These are phyloP conservation scores for Acleris sparsana DNA, from an alignment of 2,888 invertebrate genomes.

Conservation along the genomic window DNA sequence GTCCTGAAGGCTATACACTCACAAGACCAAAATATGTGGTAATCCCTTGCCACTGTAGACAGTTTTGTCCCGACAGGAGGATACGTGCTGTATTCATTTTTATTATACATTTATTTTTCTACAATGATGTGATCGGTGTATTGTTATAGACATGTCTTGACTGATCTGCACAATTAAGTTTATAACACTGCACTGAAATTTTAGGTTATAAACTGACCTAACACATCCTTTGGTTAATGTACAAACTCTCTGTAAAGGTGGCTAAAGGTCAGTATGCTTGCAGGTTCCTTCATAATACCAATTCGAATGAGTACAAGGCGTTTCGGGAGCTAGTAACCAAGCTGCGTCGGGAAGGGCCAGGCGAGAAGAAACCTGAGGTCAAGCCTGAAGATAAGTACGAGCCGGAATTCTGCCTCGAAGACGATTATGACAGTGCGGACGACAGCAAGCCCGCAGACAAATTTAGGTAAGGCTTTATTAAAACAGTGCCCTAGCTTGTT, in stretches of 20 bases:
- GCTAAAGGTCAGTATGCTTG: conserved; percentile 50
- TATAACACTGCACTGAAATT: conserved; percentile 30
- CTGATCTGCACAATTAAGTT: background rate
- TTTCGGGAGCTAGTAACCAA: conserved; percentile 70
- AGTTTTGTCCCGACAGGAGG: conserved; percentile 62
- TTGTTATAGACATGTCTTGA: conserved; percentile 16
- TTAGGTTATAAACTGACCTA: conserved; percentile 31
- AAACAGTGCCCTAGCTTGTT: too few species aligned
- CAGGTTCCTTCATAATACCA: conserved; percentile 79
- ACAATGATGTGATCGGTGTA: conserved; percentile 41
- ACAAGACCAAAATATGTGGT: conserved; percentile 82
- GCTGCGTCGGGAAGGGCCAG: conserved; percentile 53
- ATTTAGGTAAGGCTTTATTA: conserved; percentile 55
- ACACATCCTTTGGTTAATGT: conserved; percentile 31
- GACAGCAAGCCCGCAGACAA: conserved; percentile 61
- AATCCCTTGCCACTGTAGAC: conserved; percentile 78
- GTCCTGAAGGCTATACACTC: conserved; percentile 83
- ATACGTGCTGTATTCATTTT: conserved; percentile 78
- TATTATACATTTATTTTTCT: conserved; percentile 54
- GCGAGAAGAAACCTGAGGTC: conserved; percentile 61
- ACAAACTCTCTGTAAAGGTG: conserved; percentile 27
- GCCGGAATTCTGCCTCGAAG: conserved; percentile 77
- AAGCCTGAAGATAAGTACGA: conserved; percentile 81
- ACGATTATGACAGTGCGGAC: conserved; percentile 74
- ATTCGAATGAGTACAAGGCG: conserved; percentile 75